Evolutionary conservation across 2,888 invertebrate species (phyloP), one percentile per base, ranked within the genome.

Genomic region (Galeruca laticollis): DNA sequence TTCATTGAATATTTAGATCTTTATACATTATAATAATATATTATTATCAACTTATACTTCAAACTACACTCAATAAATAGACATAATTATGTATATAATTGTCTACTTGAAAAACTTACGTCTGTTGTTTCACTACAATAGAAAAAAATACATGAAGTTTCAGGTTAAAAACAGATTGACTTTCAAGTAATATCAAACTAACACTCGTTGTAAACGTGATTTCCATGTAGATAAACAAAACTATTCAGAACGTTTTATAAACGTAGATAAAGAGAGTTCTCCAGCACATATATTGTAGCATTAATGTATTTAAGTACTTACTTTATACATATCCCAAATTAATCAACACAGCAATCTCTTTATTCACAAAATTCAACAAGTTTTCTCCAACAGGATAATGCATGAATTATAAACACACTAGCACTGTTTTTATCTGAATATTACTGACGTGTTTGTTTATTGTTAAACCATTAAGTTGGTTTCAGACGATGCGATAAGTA

Each of bases 301-400:
- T 3, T 26, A 6, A 26, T 26, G 6, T 3, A 26, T 26, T 47
- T 43, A 6, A 47, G 10, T 47, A 47, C 18, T 47, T n/a, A 40
- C 40, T 40, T 40, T 40, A 40, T 40, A 40, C 40, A 40, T 40
- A 40, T 40, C n/a, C 13, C 40, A n/a, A 40, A 40, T 40, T 40
- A 6, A 40, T 40, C n/a, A 40, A n/a, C n/a, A n/a, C 13, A 3
- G 26, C 26, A 5, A 26, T 26, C 26, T 5, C 26, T 26, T 26
- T 37, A 9, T 18, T 18, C 5, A 47, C 18, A 47, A 47, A 15
- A 47, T 8, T 18, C 9, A 18, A 47, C 47, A 15, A 47, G 18
- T 47, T 5, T 47, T 18, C 1, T n/a, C 13, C 40, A 4, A 5
- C 11, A 13, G 40, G 13, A 47, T 47, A 47, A 18, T 18, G 18